Conservation (phyloP, 2,113 vertebrate genomes). For the Chloebia gouldiae region DNA sequence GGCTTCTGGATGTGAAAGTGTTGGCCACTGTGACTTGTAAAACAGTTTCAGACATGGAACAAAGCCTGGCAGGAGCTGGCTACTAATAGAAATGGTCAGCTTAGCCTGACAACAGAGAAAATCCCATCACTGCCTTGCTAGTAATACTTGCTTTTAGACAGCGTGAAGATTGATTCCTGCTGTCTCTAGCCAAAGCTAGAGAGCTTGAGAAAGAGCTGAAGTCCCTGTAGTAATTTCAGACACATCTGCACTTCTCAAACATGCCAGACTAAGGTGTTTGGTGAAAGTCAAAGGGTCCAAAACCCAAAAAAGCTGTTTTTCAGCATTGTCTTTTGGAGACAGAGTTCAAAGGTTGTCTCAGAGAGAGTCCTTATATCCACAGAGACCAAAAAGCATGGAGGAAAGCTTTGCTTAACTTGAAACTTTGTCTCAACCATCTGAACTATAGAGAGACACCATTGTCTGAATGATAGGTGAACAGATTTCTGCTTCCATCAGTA, state of each 20-base stretch:
- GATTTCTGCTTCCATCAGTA: not conserved
- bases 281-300: not conserved
- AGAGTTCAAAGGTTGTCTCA: not conserved
- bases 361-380: not conserved
- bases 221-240: not conserved
- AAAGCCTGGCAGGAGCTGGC: rapidly evolving
- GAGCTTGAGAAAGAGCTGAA: not conserved
- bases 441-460: not conserved
- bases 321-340: not conserved
- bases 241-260: not conserved
- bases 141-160: not conserved
- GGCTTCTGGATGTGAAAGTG: not conserved
- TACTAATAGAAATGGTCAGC: not conserved
- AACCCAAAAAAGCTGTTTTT: not conserved
- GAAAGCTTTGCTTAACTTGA: not conserved
- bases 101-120: not conserved
- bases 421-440: not conserved
- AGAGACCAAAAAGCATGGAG: not conserved
- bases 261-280: not conserved
- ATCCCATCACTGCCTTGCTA: not conserved
- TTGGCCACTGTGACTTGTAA: not conserved
- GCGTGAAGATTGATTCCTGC: not conserved
- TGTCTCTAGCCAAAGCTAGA: not conserved
- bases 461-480: not conserved
- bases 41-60: not conserved